Percentiles rank a stretch among this genome's conserved stretches.
phyloP scores from a whole-genome alignment of 2,888 invertebrate species.

The Drosophila anomalata region DNA sequence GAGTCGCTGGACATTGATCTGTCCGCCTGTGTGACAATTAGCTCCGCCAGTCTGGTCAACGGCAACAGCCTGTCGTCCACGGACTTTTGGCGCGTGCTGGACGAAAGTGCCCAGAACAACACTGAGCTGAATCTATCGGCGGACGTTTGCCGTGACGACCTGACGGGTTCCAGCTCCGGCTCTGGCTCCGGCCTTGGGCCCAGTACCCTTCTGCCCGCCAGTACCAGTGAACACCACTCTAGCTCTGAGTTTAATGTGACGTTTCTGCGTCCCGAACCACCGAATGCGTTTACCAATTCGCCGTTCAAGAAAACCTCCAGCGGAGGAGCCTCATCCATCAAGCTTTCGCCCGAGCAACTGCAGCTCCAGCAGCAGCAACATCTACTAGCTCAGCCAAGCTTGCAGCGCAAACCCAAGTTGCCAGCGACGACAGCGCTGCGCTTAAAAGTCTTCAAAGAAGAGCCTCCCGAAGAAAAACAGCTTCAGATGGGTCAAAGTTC shows the following conservation, averaged over 20 bases:
- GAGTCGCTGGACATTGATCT: slow-evolving; percentile 83
- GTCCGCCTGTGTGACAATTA: slow-evolving; percentile 83
- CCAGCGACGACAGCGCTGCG: slow-evolving; percentile 66
- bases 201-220: slow-evolving; percentile 30
- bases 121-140: slow-evolving; percentile 68
- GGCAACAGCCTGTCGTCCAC: slow-evolving; percentile 82
- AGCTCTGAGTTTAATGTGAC: slow-evolving; percentile 77
- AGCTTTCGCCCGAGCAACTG: slow-evolving; percentile 62
- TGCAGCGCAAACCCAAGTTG: slow-evolving; percentile 63
- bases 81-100: slow-evolving; percentile 83
- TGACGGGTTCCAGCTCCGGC: slow-evolving; percentile 34
- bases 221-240: slow-evolving; percentile 57
- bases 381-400: slow-evolving; percentile 30
- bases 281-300: slow-evolving; percentile 75
- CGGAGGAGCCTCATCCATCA: slow-evolving; percentile 59
- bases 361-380: slow-evolving; percentile 30
- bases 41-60: slow-evolving; percentile 77
- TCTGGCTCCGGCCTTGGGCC: slow-evolving; percentile 33
- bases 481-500: not conserved
- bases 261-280: slow-evolving; percentile 77
- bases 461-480: slow-evolving; percentile 63
- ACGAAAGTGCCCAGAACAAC: slow-evolving; percentile 81
- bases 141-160: slow-evolving; percentile 58
- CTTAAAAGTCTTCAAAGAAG: slow-evolving; percentile 74
- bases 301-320: slow-evolving; percentile 72